Percentiles rank a stretch among this genome's conserved stretches.
These are phyloP conservation scores for Rambutsinella grinnellia DNA, from an alignment of 2,888 invertebrate species.

Conservation along the genomic window DNA sequence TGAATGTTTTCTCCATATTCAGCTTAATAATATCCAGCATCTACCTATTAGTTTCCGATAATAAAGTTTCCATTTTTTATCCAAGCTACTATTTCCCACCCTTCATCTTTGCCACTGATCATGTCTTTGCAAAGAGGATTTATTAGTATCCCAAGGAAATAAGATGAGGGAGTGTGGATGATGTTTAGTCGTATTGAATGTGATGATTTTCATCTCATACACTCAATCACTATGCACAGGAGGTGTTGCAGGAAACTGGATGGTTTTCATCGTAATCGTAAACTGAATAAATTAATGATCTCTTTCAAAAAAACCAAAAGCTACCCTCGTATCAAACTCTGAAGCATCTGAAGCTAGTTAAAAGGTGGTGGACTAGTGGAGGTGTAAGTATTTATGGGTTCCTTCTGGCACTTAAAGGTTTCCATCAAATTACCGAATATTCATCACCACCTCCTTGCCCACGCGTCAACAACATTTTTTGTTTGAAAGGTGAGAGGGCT, in stretches of 20 bases:
- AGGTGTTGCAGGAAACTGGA: slow-evolving; percentile 42
- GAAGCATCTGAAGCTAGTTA: neutral
- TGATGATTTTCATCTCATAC: neutral
- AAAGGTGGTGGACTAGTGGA: no score
- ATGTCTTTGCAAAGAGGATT: slow-evolving; percentile 37
- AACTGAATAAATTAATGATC: slow-evolving; percentile 30
- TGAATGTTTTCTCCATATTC: no score
- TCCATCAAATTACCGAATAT: slow-evolving; percentile 47
- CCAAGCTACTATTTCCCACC: neutral
- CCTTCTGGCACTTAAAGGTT: slow-evolving; percentile 34
- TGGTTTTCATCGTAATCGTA: slow-evolving; percentile 23
- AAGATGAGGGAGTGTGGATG: slow-evolving; percentile 40
- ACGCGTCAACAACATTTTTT: slow-evolving; percentile 34
- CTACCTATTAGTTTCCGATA: neutral
- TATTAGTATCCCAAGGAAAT: slow-evolving; percentile 48
- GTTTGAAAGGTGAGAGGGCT: slow-evolving; percentile 8
- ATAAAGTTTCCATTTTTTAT: neutral
- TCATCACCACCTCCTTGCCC: slow-evolving; percentile 51
- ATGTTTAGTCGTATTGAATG: slow-evolving; percentile 39
- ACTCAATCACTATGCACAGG: neutral
- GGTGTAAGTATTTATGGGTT: slow-evolving; percentile 12
- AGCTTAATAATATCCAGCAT: neutral
- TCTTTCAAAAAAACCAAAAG: neutral
- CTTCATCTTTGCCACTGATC: neutral
- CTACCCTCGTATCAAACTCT: neutral